Base-by-base conservation (phyloP, 2,113 vertebrate genomes). In the Junco hyemalis region DNA sequence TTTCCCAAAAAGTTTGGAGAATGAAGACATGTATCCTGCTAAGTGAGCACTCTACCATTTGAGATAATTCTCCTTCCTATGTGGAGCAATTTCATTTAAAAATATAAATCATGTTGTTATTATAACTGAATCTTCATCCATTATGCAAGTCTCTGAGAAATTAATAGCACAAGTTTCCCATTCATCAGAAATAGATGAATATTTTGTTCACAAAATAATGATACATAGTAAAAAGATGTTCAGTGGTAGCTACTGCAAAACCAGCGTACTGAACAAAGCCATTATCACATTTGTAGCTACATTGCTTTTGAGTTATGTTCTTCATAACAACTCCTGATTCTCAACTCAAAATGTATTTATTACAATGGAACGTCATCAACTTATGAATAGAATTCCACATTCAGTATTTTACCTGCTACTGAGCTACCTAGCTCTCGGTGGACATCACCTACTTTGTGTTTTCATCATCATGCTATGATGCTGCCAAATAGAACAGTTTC, bases 1-100 rank as follows among this genome's bases (percentile, higher is more conserved):
- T 47, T 76, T 21, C 29, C 9, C 47, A 26, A 61, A n/a, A 61
- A 12, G 4, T 35, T 1, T 97, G 97, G 94, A 98, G 97, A 98
- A 98, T 98, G 96, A 88, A 90, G 96, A 94, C 96, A 97, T 97
- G 76, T 86, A 96, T 97, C 97, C 97, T 91, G 80, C 97, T 98
- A 98, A 97, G 96, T 96, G 87, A 98, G 96, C 93, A 87, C 95
- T 97, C 96, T 97, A 98, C 53, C 38, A 77, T 83, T 90, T 93
- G 71, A 94, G 79, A 84, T 80, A 92, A 87, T 92, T 95, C 91
- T 84, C 36, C 38, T 76, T 40, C 47, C 21, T 61, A 23, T 40
- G 7, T 61, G 11, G 9, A 81, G 4, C 5, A 28, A 44, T 92
- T 82, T 88, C 11, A 33, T 63, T 14, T 59, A 86, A 93, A 96